These are phyloP conservation scores for Xestia sexstrigata DNA, from an alignment of 2,888 invertebrate species.

Conservation along the genomic window DNA sequence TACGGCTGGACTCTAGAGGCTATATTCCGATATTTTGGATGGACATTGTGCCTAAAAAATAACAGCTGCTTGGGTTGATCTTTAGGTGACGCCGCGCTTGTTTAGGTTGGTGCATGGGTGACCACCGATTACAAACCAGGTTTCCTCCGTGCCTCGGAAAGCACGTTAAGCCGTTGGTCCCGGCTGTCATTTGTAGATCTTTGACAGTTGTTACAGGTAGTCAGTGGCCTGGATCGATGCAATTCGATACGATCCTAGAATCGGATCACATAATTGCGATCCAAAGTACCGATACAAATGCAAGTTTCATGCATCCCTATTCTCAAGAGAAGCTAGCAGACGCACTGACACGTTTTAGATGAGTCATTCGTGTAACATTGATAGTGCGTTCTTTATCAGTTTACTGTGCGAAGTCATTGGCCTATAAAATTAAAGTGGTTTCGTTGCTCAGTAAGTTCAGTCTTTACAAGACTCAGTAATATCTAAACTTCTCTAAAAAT, in stretches of 20 bases:
- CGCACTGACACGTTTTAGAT: constrained; percentile 23
- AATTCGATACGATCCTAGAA: no score
- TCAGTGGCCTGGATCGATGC: background rate
- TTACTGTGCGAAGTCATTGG: constrained; percentile 12
- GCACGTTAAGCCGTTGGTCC: background rate
- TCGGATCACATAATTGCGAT: background rate
- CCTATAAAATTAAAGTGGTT: constrained; percentile 23
- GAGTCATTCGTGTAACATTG: constrained; percentile 42
- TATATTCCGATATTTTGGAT: background rate
- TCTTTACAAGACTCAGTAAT: background rate
- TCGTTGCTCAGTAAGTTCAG: background rate
- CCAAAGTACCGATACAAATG: background rate
- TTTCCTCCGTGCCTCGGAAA: background rate
- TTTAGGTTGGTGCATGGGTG: background rate
- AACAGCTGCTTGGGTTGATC: background rate
- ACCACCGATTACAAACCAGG: background rate
- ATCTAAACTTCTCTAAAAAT: no score
- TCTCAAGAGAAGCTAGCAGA: constrained; percentile 10
- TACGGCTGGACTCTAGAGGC: background rate
- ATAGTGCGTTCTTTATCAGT: constrained; percentile 52
- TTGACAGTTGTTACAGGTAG: background rate
- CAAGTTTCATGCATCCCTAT: background rate
- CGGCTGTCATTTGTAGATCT: background rate
- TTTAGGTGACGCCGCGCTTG: background rate
- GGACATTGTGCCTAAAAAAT: background rate